Base-by-base conservation (phyloP, 1,140 invertebrate genomes). In the Ephestia elutella region DNA sequence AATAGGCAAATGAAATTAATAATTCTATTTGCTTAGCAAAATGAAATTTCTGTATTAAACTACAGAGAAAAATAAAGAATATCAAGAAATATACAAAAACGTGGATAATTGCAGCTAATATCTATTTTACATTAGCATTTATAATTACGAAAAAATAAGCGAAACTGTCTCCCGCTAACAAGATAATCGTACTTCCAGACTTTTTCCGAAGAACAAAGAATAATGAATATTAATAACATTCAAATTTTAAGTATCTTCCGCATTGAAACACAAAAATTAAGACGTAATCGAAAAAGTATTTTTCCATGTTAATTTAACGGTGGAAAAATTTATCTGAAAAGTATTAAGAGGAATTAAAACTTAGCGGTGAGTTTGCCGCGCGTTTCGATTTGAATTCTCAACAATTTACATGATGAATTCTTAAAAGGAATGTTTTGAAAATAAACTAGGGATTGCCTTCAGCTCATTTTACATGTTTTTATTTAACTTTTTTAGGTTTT, bases 341-440 rank as follows among this genome's bases (percentile, higher is more conserved):
- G 38, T 44, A 44, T 44, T 44, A 44, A 44, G 38, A 44, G 38
- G 38, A 44, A 44, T 44, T 44, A 44, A 44, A 44, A 44, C 13
- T 44, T 44, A 2, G 38, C 32, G 32, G 32, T 9, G 32, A 38
- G 32, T 38, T 38, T 7, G 32, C 38, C 7, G 20, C 10, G 17
- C 13, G n/a, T 53, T 53, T 25, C 50, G 50, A 53, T 53, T 21
- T 53, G 21, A 53, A 25, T 25, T 25, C 50, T 25, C 13, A 53
- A 53, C 19, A 53, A 53, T 53, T 53, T 53, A 25, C 50, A 53
- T 53, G 19, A 13, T 53, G 50, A 53, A 25, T 53, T 11, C 5
- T 53, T 18, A 25, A 50, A 25, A 53, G 49, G 2, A 19, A 18
- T 50, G 18, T 20, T 50, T 20, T 25, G 50, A 20, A 53, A 53